These are phyloP conservation scores for Diadema setosum DNA, from an alignment of 35 echinoderm and acorn worm species.

Conservation along the genomic window DNA sequence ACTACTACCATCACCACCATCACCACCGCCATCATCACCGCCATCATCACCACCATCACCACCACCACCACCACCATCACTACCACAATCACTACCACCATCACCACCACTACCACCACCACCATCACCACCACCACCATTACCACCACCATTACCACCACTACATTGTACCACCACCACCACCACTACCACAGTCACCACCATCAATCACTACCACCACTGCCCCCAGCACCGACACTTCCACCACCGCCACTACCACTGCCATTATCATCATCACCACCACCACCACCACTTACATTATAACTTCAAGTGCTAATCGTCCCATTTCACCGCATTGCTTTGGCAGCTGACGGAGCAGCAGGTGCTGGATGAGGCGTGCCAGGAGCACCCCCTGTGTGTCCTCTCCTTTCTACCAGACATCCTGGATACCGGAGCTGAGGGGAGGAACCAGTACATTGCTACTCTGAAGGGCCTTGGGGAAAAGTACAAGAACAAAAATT, in stretches of 20 bases:
- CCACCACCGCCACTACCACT: background rate
- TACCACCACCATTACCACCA: background rate
- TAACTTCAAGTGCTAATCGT: too few relatives aligned
- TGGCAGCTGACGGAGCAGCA: constrained; percentile 42
- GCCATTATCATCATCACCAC: background rate
- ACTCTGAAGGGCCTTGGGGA: constrained; percentile 63
- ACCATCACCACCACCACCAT: background rate
- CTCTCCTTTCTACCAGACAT: constrained; percentile 84
- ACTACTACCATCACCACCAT: background rate
- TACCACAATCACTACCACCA: too few relatives aligned
- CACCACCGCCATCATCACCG: background rate
- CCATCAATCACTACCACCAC: background rate
- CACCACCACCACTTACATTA: background rate
- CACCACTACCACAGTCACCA: background rate
- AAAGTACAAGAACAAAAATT: constrained; percentile 77
- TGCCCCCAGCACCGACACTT: background rate
- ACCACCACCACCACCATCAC: too few relatives aligned
- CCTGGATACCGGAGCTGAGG: constrained; percentile 84
- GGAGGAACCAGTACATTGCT: constrained; percentile 73
- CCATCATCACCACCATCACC: too few relatives aligned
- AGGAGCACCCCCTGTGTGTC: constrained; percentile 64
- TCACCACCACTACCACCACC: too few relatives aligned
- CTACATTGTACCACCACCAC: background rate
- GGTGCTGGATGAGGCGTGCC: constrained; percentile 58
- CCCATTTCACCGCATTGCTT: too few relatives aligned